These are phyloP conservation scores for Xiphophorus birchmanni DNA, from an alignment of 2,797 vertebrate genomes.

Conservation along the genomic window DNA sequence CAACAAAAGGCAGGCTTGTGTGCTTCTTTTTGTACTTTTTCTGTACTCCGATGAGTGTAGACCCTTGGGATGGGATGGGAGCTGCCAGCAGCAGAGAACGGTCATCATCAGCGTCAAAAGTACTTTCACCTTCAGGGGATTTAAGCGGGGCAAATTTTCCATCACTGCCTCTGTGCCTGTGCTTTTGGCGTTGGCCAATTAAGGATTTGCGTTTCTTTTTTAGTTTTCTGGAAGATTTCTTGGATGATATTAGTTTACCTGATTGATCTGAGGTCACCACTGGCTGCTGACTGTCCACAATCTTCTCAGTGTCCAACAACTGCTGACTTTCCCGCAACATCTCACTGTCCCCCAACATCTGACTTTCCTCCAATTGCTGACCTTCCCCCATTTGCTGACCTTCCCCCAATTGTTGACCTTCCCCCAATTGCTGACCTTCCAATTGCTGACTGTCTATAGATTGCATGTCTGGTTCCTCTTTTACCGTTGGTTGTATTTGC, in stretches of 20 bases:
- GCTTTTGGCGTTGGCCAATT: conserved; percentile 80
- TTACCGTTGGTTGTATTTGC: background rate
- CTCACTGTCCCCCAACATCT: background rate
- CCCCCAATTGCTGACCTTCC: background rate
- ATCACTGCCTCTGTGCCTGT: conserved; percentile 67
- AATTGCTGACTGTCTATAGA: conserved; percentile 4
- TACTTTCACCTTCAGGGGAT: conserved; percentile 35
- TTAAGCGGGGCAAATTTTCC: conserved; percentile 65
- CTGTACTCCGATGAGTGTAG: conserved; percentile 76
- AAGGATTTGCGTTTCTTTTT: conserved; percentile 79
- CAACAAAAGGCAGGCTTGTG: conserved; percentile 70
- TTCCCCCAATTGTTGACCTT: background rate
- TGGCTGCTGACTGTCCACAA: conserved; percentile 47
- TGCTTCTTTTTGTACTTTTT: conserved; percentile 78
- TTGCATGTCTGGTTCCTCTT: conserved; percentile 5
- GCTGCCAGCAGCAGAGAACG: conserved; percentile 33
- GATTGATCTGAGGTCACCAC: conserved; percentile 65
- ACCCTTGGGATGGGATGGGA: conserved; percentile 32
- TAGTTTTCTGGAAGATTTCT: conserved; percentile 61
- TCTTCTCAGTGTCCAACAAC: background rate
- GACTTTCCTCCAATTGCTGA: too few species aligned
- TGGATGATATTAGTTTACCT: conserved; percentile 41
- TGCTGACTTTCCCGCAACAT: background rate
- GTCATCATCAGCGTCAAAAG: conserved; percentile 45
- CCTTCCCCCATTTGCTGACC: too few species aligned